These are phyloP conservation scores for Chlorops oryzae DNA, from an alignment of 1,140 invertebrate genomes.

Conservation along the genomic window DNA sequence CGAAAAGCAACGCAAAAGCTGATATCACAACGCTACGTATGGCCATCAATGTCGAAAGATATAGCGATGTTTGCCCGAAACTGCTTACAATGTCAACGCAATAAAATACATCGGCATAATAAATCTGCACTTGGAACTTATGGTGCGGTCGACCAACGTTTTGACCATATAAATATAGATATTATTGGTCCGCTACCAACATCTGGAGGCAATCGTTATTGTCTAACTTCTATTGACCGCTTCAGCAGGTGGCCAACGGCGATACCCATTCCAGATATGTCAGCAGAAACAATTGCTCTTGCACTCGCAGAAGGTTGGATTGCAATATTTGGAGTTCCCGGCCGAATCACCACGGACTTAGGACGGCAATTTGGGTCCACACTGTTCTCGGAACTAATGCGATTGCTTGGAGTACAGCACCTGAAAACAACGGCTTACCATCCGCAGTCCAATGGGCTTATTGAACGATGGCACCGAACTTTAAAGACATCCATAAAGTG, in stretches of 20 bases:
- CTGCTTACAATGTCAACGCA: not conserved
- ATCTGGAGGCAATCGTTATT: constrained; percentile 37
- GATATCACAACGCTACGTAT: too few relatives aligned
- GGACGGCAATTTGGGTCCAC: constrained; percentile 40
- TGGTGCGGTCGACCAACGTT: not conserved
- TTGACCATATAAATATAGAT: constrained; percentile 5
- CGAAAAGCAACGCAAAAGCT: too few relatives aligned
- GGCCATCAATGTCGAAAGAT: too few relatives aligned
- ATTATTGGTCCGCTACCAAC: constrained; percentile 20
- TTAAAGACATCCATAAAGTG: constrained; percentile 43
- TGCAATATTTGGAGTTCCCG: constrained; percentile 30
- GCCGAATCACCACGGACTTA: constrained; percentile 36
- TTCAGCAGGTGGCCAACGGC: constrained; percentile 50
- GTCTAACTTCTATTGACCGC: constrained; percentile 48
- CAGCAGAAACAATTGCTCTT: constrained; percentile 27
- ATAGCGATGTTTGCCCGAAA: too few relatives aligned
- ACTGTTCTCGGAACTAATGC: constrained; percentile 27
- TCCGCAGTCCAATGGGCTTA: constrained; percentile 43
- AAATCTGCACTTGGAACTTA: not conserved
- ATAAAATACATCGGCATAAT: not conserved
- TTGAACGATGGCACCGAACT: constrained; percentile 45
- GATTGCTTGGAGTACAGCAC: constrained; percentile 25
- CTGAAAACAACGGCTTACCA: constrained; percentile 42
- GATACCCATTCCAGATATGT: constrained; percentile 45
- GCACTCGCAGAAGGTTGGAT: constrained; percentile 29